Conservation (phyloP, 2,888 invertebrate genomes). For the Actias luna region DNA sequence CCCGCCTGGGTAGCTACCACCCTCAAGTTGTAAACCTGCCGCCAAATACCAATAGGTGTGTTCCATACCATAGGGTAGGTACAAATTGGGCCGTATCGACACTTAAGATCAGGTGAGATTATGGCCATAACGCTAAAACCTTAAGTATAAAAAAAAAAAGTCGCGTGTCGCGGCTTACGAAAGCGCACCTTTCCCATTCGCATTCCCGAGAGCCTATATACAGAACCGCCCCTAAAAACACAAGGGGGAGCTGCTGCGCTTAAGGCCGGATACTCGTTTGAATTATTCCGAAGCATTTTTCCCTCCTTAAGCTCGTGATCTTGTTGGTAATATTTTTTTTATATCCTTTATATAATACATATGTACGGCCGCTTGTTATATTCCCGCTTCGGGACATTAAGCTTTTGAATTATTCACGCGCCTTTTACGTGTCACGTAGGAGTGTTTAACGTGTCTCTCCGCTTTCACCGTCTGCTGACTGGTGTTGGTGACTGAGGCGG, state of each 20-base stretch:
- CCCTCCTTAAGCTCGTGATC: slow-evolving; percentile 36
- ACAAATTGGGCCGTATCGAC: too few relatives aligned
- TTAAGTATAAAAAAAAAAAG: neutral
- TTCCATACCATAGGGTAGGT: too few relatives aligned
- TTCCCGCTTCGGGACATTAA: neutral
- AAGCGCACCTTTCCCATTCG: neutral
- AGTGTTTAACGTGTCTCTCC: neutral
- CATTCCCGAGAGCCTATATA: neutral
- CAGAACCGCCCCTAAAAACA: neutral
- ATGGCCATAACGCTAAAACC: too few relatives aligned
- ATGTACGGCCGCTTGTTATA: neutral
- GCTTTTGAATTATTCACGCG: slow-evolving; percentile 4
- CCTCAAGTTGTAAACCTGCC: too few relatives aligned
- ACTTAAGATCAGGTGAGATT: too few relatives aligned
- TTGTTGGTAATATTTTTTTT: slow-evolving; percentile 27
- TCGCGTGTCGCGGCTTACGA: neutral
- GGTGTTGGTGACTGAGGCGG: neutral
- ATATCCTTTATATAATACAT: neutral
- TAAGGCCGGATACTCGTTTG: slow-evolving; percentile 23
- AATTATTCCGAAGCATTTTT: slow-evolving; percentile 37
- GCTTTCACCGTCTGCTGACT: neutral
- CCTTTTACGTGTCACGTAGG: neutral
- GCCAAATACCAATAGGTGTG: too few relatives aligned
- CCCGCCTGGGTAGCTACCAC: too few relatives aligned
- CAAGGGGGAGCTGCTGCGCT: slow-evolving; percentile 17